phyloP scores from a whole-genome alignment of 2,113 vertebrate genomes.

The Ailurus styani region DNA sequence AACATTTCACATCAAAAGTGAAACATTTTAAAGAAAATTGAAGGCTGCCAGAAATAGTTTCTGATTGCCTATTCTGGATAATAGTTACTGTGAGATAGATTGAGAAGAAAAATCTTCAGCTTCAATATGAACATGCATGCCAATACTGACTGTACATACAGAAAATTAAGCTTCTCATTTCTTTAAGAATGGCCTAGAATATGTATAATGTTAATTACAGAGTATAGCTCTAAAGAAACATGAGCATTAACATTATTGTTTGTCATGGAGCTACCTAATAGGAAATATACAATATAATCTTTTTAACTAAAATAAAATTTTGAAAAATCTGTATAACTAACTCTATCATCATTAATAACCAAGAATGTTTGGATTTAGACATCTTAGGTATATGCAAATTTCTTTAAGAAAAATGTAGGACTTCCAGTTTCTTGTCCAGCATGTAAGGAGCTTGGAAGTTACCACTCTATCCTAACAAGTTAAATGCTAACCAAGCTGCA shows the following conservation, averaged over 20 bases:
- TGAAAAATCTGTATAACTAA: not conserved
- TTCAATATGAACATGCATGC: not conserved
- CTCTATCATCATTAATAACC: not conserved
- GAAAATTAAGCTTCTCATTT: constrained; percentile 4
- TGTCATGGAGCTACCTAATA: not conserved
- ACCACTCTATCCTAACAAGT: not conserved
- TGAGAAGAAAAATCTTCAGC: not conserved
- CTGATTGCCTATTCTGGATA: not conserved
- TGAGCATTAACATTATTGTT: not conserved
- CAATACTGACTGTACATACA: not conserved
- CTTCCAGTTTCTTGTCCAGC: not conserved
- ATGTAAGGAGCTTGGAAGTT: not conserved
- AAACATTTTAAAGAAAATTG: not conserved
- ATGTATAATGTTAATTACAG: not conserved
- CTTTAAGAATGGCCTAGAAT: not conserved
- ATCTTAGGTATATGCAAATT: not conserved
- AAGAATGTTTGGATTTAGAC: not conserved
- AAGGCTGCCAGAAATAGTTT: not conserved
- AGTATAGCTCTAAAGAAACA: not conserved
- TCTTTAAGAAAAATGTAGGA: not conserved
- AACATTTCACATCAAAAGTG: not conserved
- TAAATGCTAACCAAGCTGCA: not conserved
- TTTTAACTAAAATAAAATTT: not conserved
- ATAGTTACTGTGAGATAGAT: not conserved
- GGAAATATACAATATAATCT: not conserved